These are phyloP conservation scores for Pelosia muscerda DNA, from an alignment of 2,888 invertebrate genomes.

Conservation along the genomic window DNA sequence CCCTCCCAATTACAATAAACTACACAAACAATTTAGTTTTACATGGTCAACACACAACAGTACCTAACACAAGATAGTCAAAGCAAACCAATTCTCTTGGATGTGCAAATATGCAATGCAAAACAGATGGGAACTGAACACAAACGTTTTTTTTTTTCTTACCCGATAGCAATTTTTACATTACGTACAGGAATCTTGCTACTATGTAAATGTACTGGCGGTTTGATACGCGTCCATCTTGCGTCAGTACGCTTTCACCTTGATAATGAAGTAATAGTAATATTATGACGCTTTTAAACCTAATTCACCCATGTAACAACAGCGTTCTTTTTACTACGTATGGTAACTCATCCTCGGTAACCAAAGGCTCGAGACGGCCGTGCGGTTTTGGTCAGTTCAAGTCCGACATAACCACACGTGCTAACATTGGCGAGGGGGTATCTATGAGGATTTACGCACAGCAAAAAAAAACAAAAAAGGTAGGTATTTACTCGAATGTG, in stretches of 20 bases:
- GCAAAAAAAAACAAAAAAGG: no score
- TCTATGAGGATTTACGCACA: no score
- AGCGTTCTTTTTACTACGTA: no score
- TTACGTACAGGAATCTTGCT: background rate
- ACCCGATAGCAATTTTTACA: background rate
- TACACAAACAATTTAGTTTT: background rate
- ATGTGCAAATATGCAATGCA: background rate
- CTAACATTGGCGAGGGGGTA: no score
- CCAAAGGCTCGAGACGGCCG: no score
- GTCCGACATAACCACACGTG: no score
- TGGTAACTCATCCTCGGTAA: no score
- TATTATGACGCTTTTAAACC: background rate
- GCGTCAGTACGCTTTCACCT: background rate
- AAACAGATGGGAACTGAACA: slow-evolving; percentile 1
- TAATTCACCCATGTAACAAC: background rate
- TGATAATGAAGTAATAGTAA: background rate
- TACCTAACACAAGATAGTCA: background rate
- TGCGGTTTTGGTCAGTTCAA: no score
- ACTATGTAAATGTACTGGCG: background rate
- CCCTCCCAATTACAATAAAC: background rate
- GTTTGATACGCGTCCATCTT: background rate
- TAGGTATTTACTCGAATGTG: no score
- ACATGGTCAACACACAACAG: background rate
- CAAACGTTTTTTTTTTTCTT: background rate
- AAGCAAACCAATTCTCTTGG: background rate